Percentiles rank a stretch among this genome's conserved stretches.
Evolutionary conservation across 2,797 vertebrate species (phyloP).

Genomic region (Delichon dasypus): DNA sequence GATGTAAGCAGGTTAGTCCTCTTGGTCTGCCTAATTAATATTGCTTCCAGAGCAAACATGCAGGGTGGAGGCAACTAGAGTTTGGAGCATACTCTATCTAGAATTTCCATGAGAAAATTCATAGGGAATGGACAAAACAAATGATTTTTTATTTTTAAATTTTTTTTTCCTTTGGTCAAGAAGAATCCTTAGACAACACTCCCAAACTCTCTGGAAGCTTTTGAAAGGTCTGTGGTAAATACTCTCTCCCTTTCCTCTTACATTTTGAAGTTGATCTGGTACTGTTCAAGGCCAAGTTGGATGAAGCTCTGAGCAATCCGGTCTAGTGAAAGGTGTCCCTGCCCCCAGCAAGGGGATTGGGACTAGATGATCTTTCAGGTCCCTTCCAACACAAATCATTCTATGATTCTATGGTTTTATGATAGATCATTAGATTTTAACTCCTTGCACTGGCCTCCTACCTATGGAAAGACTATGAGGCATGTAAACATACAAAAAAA

Average conservation of each 20-base stretch:
- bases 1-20: neutral
- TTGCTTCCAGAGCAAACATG: neutral
- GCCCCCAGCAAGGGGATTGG: neutral
- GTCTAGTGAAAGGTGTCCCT: neutral
- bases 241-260: neutral
- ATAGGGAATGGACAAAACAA: neutral
- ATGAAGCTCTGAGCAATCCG: neutral
- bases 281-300: neutral
- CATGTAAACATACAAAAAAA: neutral
- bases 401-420: neutral
- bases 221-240: neutral
- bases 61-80: neutral
- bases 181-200: neutral
- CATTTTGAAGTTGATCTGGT: neutral
- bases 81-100: neutral
- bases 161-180: neutral
- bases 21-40: neutral
- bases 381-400: neutral
- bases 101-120: neutral
- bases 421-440: neutral
- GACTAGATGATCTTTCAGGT: neutral
- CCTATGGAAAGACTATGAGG: neutral
- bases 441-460: neutral
- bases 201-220: neutral
- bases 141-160: rapidly evolving